Conservation (phyloP, 2,888 invertebrate species). For the Prosapia bicincta region DNA sequence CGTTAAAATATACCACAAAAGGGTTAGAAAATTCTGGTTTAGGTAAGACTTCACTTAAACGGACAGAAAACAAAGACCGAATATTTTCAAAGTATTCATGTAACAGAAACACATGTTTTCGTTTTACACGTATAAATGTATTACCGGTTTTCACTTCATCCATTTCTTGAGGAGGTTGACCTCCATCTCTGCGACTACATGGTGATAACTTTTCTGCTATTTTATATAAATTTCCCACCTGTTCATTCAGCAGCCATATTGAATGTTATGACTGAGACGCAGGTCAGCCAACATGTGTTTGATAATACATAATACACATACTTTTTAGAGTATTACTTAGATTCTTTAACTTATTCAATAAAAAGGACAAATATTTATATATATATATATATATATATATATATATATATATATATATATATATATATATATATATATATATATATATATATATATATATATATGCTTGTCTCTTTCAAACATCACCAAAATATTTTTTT, state of each 20-base stretch:
- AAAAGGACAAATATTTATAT: too few relatives aligned
- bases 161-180: conserved; percentile 38
- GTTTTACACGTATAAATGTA: conserved; percentile 37
- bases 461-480: too few relatives aligned
- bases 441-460: too few relatives aligned
- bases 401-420: too few relatives aligned
- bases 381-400: too few relatives aligned
- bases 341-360: too few relatives aligned
- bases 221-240: conserved; percentile 7
- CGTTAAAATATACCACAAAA: conserved; percentile 28
- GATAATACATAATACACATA: too few relatives aligned
- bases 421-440: too few relatives aligned
- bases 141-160: conserved; percentile 36
- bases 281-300: not conserved
- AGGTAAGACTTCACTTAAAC: conserved; percentile 34
- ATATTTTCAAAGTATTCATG: conserved; percentile 36
- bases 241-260: conserved; percentile 24
- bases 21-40: conserved; percentile 27
- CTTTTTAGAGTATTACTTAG: too few relatives aligned
- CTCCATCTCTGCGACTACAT: conserved; percentile 36
- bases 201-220: conserved; percentile 13
- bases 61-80: conserved; percentile 36
- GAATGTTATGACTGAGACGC: not conserved
- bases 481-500: too few relatives aligned
- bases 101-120: conserved; percentile 35